These are phyloP conservation scores for Nestor notabilis DNA, from an alignment of 2,113 vertebrate species.

Conservation along the genomic window DNA sequence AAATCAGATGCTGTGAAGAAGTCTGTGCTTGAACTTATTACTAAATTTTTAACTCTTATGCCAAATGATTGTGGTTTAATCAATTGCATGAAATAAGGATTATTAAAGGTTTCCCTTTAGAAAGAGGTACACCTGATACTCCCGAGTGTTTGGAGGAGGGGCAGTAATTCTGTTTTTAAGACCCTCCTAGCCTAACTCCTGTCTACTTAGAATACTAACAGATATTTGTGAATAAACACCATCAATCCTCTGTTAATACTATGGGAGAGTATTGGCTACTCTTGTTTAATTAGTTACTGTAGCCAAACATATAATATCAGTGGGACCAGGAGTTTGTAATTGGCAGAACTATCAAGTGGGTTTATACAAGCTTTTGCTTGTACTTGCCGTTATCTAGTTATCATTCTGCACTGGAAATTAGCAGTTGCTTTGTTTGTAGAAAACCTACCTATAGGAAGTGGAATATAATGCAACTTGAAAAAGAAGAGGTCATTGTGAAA, in stretches of 20 bases:
- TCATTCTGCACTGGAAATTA: not conserved
- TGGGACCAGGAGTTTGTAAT: not conserved
- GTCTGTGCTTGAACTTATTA: not conserved
- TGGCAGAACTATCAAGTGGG: not conserved
- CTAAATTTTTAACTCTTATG: not conserved
- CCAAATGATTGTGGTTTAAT: not conserved
- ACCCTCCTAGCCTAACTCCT: not conserved
- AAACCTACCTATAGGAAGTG: not conserved
- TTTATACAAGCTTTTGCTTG: not conserved
- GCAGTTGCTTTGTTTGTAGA: not conserved
- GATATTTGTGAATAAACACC: not conserved
- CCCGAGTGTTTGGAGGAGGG: not conserved
- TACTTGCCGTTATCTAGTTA: not conserved
- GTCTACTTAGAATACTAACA: not conserved
- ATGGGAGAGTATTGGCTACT: not conserved
- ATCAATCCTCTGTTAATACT: not conserved
- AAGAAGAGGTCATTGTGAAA: not conserved
- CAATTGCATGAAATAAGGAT: not conserved
- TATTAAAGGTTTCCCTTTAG: not conserved
- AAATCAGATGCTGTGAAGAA: not conserved
- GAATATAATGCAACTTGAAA: not conserved
- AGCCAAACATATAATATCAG: not conserved
- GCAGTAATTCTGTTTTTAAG: not conserved
- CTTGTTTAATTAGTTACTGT: not conserved
- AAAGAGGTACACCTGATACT: not conserved